Conservation (phyloP, 2,888 invertebrate genomes). For the Hydraecia micacea region DNA sequence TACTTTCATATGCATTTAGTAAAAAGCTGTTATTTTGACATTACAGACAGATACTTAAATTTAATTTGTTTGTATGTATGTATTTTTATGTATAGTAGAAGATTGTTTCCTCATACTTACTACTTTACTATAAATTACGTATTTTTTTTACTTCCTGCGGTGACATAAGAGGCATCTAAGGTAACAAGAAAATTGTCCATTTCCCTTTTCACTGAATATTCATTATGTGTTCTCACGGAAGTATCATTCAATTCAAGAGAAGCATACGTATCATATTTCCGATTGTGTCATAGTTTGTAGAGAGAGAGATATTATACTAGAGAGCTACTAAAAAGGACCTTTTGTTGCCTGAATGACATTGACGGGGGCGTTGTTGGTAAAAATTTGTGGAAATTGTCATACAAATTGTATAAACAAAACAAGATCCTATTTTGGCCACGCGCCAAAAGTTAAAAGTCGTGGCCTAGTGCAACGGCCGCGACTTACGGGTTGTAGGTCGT, state of each 20-base stretch:
- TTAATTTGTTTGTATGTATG: background rate
- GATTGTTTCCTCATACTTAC: constrained; percentile 3
- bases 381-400: background rate
- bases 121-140: constrained; percentile 12
- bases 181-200: constrained; percentile 48
- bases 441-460: background rate
- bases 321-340: background rate
- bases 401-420: background rate
- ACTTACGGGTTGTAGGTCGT: background rate
- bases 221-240: constrained; percentile 51
- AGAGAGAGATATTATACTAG: background rate
- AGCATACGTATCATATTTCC: constrained; percentile 35
- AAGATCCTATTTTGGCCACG: background rate
- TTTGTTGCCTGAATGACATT: background rate
- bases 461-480: background rate
- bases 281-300: constrained; percentile 24
- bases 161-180: constrained; percentile 26
- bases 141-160: constrained; percentile 7
- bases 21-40: background rate
- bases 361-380: background rate
- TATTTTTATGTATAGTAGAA: background rate
- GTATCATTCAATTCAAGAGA: constrained; percentile 31
- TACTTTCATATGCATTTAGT: too few species aligned
- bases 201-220: constrained; percentile 50
- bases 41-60: too few species aligned